Evolutionary conservation across 2,888 invertebrate genomes (phyloP).

Genomic region (Ametastegia equiseti): DNA sequence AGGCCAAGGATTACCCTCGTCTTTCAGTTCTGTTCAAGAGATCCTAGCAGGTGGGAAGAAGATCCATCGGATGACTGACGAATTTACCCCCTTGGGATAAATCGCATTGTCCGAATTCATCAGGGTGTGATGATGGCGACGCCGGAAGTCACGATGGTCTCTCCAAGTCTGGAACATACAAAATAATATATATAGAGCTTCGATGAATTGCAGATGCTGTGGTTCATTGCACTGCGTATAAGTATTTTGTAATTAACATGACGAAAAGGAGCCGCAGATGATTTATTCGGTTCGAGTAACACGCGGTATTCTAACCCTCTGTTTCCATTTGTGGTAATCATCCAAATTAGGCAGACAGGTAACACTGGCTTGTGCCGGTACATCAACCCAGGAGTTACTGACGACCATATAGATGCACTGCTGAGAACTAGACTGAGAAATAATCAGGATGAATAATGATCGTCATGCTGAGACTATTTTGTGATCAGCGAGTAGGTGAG

Average conservation of each 20-base stretch:
- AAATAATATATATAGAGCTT: constrained; percentile 7
- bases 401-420: not conserved
- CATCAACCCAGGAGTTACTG: not conserved
- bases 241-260: not conserved
- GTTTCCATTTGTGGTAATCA: constrained; percentile 34
- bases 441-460: not conserved
- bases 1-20: not conserved
- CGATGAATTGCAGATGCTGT: not conserved
- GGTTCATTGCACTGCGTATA: not conserved
- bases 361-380: constrained; percentile 11
- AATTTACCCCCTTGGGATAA: not conserved
- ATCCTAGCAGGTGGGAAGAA: not conserved
- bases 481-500: not conserved
- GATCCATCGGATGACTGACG: not conserved
- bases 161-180: not conserved
- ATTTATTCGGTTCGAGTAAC: constrained; percentile 6
- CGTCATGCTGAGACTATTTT: not conserved
- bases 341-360: constrained; percentile 8
- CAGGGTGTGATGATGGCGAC: not conserved
- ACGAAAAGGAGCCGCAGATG: not conserved
- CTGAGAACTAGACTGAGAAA: not conserved
- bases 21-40: not conserved
- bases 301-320: not conserved
- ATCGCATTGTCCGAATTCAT: constrained; percentile 7
- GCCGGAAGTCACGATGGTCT: not conserved